Evolutionary conservation across 2,888 invertebrate species (phyloP), one percentile per base, ranked within the genome.

Genomic region (Rhingia campestris): DNA sequence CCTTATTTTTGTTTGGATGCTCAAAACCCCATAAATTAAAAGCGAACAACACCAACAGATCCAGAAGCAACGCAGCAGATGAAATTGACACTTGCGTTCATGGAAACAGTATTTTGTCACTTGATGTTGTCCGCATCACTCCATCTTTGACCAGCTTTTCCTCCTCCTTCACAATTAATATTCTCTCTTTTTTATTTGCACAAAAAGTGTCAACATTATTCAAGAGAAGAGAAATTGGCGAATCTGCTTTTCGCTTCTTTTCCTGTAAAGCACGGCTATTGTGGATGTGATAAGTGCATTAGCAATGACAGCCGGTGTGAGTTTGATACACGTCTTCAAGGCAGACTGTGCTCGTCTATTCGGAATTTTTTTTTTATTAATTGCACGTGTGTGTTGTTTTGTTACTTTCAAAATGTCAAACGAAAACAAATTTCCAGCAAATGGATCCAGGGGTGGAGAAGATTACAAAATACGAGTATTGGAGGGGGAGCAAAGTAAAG

Each of bases 271-370:
- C 59, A 32, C 14, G 30, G 4, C 35, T 45, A 56, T 74, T 74
- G 47, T 58, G 7, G 47, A 30, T 22, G 22, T 53, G 45, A 61
- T 59, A 59, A 66, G 67, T 75, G 75, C 67, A 67, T 63, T 70
- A 63, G 56, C 53, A 70, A 61, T 70, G 70, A 70, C 77, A 76
- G 51, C 49, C 39, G 33, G 33, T 9, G 49, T 14, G 41, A 35
- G 45, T 61, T 47, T 37, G 32, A 41, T 41, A 66, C 53, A 51
- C 35, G 47, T 63, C 22, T 45, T 63, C 14, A 22, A 47, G 35
- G 22, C 7, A 22, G 35, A 47, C 39, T 37, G 37, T 35, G 22
- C 2, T 22, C 22, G 22, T 22, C 22, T 22, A 22, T 22, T 22
- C 22, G 22, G 4, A n/a, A 10, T 58, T n/a, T 5, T 6, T 58